Evolutionary conservation across 2,113 vertebrate genomes (phyloP).

Genomic region (Peromyscus polionotus): DNA sequence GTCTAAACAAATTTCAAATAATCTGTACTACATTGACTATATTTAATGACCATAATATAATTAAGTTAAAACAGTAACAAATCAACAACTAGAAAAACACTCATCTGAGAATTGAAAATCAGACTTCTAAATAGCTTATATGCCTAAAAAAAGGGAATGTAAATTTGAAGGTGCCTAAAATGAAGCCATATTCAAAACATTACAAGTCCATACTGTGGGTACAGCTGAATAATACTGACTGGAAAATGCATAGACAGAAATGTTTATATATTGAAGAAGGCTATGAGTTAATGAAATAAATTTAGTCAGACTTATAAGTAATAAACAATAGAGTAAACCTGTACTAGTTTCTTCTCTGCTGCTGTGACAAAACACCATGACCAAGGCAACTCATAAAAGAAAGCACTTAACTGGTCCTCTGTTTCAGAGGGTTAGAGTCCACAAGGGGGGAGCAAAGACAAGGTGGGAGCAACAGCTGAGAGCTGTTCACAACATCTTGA

Average conservation of each 20-base stretch:
- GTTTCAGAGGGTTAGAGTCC: neutral
- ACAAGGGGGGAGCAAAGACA: neutral
- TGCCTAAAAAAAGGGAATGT: neutral
- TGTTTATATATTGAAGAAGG: slow-evolving; percentile 22
- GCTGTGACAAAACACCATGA: neutral
- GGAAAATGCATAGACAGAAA: neutral
- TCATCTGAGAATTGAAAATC: neutral
- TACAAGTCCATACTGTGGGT: neutral
- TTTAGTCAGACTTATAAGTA: slow-evolving; percentile 34
- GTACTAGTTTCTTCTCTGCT: neutral
- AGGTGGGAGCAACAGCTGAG: neutral
- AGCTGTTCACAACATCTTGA: neutral
- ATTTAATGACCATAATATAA: slow-evolving; percentile 28
- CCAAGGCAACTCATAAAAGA: neutral
- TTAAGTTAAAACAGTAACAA: slow-evolving; percentile 39
- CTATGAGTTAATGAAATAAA: neutral
- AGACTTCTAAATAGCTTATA: neutral
- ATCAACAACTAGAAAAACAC: slow-evolving; percentile 18
- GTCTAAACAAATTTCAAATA: slow-evolving; percentile 50
- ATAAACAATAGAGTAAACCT: neutral
- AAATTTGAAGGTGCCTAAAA: slow-evolving; percentile 38
- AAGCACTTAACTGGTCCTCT: neutral
- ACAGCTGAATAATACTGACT: neutral
- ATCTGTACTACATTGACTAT: neutral
- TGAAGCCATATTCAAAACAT: slow-evolving; percentile 26